Conservation (phyloP, 2,113 vertebrate genomes). For the Mustela lutreola region DNA sequence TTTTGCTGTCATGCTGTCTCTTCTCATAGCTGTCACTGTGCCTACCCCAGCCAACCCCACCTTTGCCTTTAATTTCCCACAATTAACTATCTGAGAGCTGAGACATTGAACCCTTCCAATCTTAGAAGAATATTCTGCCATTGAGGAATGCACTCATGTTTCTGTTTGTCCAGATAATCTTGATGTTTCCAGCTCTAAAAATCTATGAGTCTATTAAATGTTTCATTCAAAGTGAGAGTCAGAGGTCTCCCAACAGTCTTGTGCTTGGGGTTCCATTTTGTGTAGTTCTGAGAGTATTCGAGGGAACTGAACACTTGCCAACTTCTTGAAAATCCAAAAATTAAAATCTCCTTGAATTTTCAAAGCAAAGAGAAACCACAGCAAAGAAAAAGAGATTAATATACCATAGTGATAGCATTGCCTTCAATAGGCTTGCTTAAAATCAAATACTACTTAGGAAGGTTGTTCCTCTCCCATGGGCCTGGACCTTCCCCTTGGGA, state of each 20-base stretch:
- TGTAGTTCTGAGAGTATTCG: background rate
- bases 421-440: background rate
- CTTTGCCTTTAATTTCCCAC: background rate
- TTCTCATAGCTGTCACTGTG: background rate
- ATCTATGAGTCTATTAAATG: background rate
- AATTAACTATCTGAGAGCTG: background rate
- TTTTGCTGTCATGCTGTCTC: background rate
- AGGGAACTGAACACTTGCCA: background rate
- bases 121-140: background rate
- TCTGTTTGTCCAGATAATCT: background rate
- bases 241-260: background rate
- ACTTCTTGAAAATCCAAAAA: background rate
- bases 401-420: background rate
- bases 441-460: background rate
- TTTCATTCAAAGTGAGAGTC: background rate
- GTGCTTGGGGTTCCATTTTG: background rate
- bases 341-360: background rate
- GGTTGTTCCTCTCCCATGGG: background rate
- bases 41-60: background rate
- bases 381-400: background rate
- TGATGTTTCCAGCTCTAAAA: background rate
- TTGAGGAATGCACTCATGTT: background rate
- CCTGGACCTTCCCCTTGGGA: background rate
- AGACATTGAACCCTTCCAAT: background rate
- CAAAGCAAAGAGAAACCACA: constrained; percentile 29